Evolutionary conservation across 1,140 invertebrate species (phyloP), one percentile per base, ranked within the genome.

Genomic region (Agrypnia vestita): DNA sequence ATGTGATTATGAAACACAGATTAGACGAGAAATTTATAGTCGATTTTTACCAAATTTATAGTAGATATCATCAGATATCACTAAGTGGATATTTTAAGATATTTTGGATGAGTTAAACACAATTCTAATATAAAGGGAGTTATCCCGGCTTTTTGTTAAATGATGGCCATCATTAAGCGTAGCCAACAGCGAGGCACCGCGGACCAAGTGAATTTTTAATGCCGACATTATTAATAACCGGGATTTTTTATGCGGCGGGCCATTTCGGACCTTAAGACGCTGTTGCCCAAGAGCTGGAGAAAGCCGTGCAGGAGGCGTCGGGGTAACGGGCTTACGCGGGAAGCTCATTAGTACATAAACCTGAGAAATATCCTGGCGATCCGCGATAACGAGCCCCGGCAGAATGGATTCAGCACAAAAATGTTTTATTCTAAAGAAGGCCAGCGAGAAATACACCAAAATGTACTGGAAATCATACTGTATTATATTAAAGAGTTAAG

Each of bases 281-380:
- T 51, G 1, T 3, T 15, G 11, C n/a, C 49, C 11, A 1, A 3
- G 49, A 9, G 49, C 11, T 3, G 25, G 49, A 15, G 49, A 9
- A 12, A 13, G 11, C 49, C 49, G 1, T 8, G 3, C 49, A 8
- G 49, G 49, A 51, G n/a, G 49, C 11, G n/a, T 1, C 11, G 49
- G 49, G 49, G 49, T 51, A 51, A 51, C n/a, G 49, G 49, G 49
- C 1, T 51, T 51, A 51, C 49, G 11, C 11, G 8, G 49, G 49
- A 51, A 51, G n/a, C 49, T 51, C 49, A 51, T 51, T 51, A 51
- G 49, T 51, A 51, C 49, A 51, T 51, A 51, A 51, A 51, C 49
- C 49, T 51, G 49, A 51, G 49, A 15, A 51, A 51, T 51, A 51
- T 13, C 8, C 49, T 51, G 11, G 49, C 11, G 49, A 51, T 51